Evolutionary conservation across 2,797 vertebrate species (phyloP), one percentile per base, ranked within the genome.

Genomic region (Meda fulgida): DNA sequence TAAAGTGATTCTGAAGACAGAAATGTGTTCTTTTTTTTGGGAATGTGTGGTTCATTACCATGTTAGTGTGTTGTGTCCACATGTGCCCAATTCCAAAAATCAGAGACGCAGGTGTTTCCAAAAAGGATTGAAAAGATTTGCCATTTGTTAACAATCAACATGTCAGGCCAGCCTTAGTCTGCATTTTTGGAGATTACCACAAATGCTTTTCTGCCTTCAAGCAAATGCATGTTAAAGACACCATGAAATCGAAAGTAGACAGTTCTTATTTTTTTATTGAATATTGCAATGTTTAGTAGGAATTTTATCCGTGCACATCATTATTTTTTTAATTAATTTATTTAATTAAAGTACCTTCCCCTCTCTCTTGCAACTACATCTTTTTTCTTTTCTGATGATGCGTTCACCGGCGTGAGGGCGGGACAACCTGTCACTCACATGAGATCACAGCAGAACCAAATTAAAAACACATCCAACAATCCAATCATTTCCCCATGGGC

Each of bases 71-170:
- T 65, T 46, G n/a, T 78, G 38, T 82, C 10, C 14, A 26, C 31
- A 29, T 83, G 75, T 9, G 34, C 16, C 18, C 46, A 9, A 40
- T 40, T 36, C 29, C 5, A 72, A 58, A 38, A 38, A 7, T 65
- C 48, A 31, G 43, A 46, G 31, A 26, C 5, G 18, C 66, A 69
- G 86, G 75, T 84, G 81, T 84, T 84, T 69, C 21, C 78, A 79
- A 55, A 58, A 80, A 26, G 78, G 55, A 83, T 87, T 78, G 71
- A 26, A 51, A 65, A 85, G 69, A 36, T n/a, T 29, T 58, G 43
- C 53, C 51, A 31, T 58, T 77, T 77, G 73, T 85, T 53, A 70
- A 72, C 83, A 78, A 55, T 72, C 78, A 81, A 84, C 51, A 77
- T 85, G 43, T 81, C 36, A 29, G 46, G 48, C 51, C 53, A 26